Evolutionary conservation across 2,888 invertebrate species (phyloP).

Genomic region (Gortyna flavago): DNA sequence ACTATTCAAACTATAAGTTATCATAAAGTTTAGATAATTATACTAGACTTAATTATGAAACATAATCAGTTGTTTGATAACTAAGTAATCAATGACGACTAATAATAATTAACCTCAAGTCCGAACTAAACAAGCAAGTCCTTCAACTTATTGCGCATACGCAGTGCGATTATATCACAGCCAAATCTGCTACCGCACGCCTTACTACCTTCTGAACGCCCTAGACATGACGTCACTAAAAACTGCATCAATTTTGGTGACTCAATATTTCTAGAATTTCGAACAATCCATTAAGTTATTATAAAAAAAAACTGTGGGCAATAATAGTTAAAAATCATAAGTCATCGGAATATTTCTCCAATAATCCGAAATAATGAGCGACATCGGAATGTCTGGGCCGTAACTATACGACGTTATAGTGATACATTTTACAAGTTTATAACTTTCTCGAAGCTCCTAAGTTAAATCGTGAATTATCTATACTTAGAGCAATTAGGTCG

Average conservation of each 20-base stretch:
- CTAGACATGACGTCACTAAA: constrained; percentile 42
- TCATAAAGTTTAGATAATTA: constrained; percentile 19
- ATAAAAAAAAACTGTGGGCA: not conserved
- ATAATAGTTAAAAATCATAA: constrained; percentile 13
- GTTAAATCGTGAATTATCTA: constrained; percentile 6
- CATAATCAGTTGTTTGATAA: constrained; percentile 39
- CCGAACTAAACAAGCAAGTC: constrained; percentile 58
- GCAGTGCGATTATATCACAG: constrained; percentile 82
- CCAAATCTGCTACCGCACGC: constrained; percentile 81
- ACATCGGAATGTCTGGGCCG: constrained; percentile 43
- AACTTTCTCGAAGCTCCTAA: constrained; percentile 17
- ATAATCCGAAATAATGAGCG: constrained; percentile 27
- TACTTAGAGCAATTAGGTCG: constrained; percentile 40
- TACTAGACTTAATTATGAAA: constrained; percentile 26
- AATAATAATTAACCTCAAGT: constrained; percentile 42
- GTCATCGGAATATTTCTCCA: constrained; percentile 15
- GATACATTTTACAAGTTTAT: constrained; percentile 30
- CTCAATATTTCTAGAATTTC: constrained; percentile 2
- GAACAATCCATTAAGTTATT: not conserved
- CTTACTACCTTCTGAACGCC: constrained; percentile 40
- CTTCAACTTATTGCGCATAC: constrained; percentile 67
- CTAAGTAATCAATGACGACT: constrained; percentile 36
- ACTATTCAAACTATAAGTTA: constrained; percentile 44
- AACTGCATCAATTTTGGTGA: constrained; percentile 22
- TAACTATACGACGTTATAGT: constrained; percentile 6